Evolutionary conservation across 2,888 invertebrate genomes (phyloP).

Genomic region (Drosophila pegasa): DNA sequence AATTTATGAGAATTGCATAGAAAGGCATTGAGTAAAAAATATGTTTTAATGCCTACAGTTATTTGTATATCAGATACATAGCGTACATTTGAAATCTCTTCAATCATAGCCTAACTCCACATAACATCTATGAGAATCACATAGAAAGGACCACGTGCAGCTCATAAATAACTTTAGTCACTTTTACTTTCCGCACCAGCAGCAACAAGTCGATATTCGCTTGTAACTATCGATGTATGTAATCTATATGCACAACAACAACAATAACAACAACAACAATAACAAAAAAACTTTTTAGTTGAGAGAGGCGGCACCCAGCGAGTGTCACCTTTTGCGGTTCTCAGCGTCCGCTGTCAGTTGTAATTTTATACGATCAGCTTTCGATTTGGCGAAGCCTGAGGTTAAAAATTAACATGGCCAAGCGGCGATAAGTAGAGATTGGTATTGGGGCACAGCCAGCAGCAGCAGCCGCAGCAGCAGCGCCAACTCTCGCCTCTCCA

Average conservation of each 20-base stretch:
- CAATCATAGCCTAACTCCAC: not conserved
- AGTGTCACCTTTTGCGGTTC: constrained; percentile 80
- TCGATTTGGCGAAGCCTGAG: constrained; percentile 80
- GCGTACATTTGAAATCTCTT: no score
- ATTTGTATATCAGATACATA: no score
- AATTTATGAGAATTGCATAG: not conserved
- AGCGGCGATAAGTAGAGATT: constrained; percentile 75
- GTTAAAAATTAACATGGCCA: constrained; percentile 78
- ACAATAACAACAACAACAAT: constrained; percentile 7
- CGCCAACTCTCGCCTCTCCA: constrained; percentile 7
- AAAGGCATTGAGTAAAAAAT: not conserved
- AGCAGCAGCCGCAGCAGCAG: constrained; percentile 22
- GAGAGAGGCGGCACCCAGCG: constrained; percentile 60
- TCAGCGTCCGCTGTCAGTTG: constrained; percentile 72
- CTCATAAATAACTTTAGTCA: constrained; percentile 14
- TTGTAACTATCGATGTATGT: constrained; percentile 52
- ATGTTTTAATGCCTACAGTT: no score
- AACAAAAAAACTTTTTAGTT: constrained; percentile 6
- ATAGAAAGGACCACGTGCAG: constrained; percentile 12
- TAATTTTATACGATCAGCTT: constrained; percentile 80
- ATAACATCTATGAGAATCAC: constrained; percentile 15
- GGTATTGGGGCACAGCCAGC: constrained; percentile 62
- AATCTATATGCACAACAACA: constrained; percentile 56
- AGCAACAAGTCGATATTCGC: constrained; percentile 38
- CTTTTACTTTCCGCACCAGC: constrained; percentile 50